Base-by-base conservation (phyloP, 2,113 vertebrate genomes). In the Ciconia stormi region DNA sequence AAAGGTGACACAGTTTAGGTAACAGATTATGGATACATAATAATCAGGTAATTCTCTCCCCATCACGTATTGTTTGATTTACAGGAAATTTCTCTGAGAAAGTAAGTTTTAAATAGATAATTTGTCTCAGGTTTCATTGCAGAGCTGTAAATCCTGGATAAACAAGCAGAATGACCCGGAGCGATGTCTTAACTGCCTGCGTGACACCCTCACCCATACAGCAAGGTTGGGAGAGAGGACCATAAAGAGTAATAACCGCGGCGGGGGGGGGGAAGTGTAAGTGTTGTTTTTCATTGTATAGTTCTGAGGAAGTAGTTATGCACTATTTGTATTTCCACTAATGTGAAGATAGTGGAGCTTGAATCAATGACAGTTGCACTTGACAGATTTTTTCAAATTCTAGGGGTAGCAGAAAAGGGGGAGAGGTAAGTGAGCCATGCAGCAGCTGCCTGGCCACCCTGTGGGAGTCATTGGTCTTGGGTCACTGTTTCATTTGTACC, bases 351-450 rank as follows among this genome's bases (percentile, higher is more conserved):
- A 91, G 90, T 94, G 90, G 89, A 53, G 85, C 92, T 92, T 90
- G 97, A 95, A 82, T 97, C 95, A 94, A 91, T 96, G 97, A 95
- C 92, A 95, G 97, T 97, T 96, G 95, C 94, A 96, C 95, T 97
- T 20, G 1, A 87, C 83, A 76, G 82, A 93, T 67, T 88, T 96
- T 91, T 87, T 74, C 87, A 82, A 80, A 74, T 90, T 69, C 40
- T 7, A 77, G 83, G 93, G 96, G 66, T 55, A 96, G 84, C 84
- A 80, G 69, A 71, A 95, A 59, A 36, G 22, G n/a, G 74, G 71
- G 63, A 90, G 63, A 90, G 70, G 32, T 22, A 5, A 36, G 77
- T 5, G 83, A 91, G 87, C 94, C 90, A 62, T 46, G 26, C 0
- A 2, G 58, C 26, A 1, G 53, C 59, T 30, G 53, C 23, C 10